A percentile compares a stretch with the other conserved stretches of the same genome.
Conservation (phyloP, 2,888 invertebrate genomes). For the Spodoptera exigua region DNA sequence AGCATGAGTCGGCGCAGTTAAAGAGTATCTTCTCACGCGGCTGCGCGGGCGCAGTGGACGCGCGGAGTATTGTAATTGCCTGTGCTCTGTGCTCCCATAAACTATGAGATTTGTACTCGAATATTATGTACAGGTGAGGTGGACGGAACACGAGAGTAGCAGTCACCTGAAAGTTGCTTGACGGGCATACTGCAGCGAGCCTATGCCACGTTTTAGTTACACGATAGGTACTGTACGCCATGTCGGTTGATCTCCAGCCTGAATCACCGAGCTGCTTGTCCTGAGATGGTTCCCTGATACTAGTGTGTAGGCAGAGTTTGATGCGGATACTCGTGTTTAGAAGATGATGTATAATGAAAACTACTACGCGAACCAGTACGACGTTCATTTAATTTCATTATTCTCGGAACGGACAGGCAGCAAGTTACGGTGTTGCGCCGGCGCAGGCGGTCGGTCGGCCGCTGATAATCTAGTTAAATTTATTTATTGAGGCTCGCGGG, state of each 20-base stretch:
- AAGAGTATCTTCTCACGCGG: slow-evolving; percentile 69
- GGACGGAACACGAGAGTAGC: slow-evolving; percentile 24
- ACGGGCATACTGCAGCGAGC: too few species aligned
- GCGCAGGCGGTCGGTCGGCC: slow-evolving; percentile 57
- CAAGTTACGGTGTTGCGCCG: slow-evolving; percentile 51
- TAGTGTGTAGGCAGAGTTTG: too few species aligned
- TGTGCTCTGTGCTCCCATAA: slow-evolving; percentile 67
- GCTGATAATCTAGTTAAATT: slow-evolving; percentile 84
- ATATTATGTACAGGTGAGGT: slow-evolving; percentile 58
- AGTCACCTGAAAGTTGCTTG: too few species aligned
- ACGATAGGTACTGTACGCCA: too few species aligned
- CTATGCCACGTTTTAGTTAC: too few species aligned
- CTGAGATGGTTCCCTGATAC: too few species aligned
- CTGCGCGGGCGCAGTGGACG: slow-evolving; percentile 49
- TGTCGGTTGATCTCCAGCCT: too few species aligned
- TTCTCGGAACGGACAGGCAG: slow-evolving; percentile 56
- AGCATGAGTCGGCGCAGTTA: slow-evolving; percentile 49
- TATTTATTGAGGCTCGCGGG: slow-evolving; percentile 73
- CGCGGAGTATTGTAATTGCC: slow-evolving; percentile 73
- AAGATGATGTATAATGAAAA: neutral
- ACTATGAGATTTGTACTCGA: slow-evolving; percentile 67
- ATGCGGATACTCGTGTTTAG: too few species aligned
- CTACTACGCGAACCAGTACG: slow-evolving; percentile 10
- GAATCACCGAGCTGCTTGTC: too few species aligned
- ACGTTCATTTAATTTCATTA: slow-evolving; percentile 30